Evolutionary conservation across 2,797 vertebrate genomes (phyloP).

Genomic region (Pygocentrus nattereri): DNA sequence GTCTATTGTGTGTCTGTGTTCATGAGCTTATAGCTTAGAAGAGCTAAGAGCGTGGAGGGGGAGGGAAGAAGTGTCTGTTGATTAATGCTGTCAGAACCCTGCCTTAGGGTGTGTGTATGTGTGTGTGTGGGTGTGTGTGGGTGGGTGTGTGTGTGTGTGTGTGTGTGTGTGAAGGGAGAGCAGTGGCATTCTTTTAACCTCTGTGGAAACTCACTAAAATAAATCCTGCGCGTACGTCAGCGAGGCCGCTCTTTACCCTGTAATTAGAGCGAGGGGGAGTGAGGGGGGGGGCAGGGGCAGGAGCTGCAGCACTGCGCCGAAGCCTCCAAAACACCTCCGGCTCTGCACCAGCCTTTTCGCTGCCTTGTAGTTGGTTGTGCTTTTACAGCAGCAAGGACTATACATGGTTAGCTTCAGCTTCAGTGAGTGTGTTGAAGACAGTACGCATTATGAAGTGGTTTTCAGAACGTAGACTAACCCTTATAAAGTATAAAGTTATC

Average conservation of each 20-base stretch:
- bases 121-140: conserved; percentile 23
- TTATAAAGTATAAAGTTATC: no score
- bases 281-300: conserved; percentile 43
- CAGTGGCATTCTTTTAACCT: conserved; percentile 85
- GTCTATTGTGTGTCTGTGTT: conserved; percentile 53
- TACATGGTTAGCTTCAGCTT: conserved; percentile 53
- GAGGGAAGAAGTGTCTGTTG: conserved; percentile 61
- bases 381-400: conserved; percentile 61
- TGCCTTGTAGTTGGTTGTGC: conserved; percentile 58
- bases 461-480: not conserved
- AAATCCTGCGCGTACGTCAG: conserved; percentile 85
- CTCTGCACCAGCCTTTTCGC: conserved; percentile 70
- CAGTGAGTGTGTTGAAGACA: not conserved
- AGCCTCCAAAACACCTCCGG: conserved; percentile 74
- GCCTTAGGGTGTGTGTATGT: conserved; percentile 47
- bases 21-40: conserved; percentile 38
- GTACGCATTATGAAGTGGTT: not conserved
- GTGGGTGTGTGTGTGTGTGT: conserved; percentile 32
- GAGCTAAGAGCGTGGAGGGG: conserved; percentile 56
- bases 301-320: conserved; percentile 67
- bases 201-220: conserved; percentile 86
- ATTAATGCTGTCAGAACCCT: conserved; percentile 73
- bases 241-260: conserved; percentile 82
- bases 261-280: conserved; percentile 74
- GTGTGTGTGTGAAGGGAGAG: conserved; percentile 50